These are phyloP conservation scores for Cyanoramphus novaezelandiae DNA, from an alignment of 2,113 vertebrate species.

Conservation along the genomic window DNA sequence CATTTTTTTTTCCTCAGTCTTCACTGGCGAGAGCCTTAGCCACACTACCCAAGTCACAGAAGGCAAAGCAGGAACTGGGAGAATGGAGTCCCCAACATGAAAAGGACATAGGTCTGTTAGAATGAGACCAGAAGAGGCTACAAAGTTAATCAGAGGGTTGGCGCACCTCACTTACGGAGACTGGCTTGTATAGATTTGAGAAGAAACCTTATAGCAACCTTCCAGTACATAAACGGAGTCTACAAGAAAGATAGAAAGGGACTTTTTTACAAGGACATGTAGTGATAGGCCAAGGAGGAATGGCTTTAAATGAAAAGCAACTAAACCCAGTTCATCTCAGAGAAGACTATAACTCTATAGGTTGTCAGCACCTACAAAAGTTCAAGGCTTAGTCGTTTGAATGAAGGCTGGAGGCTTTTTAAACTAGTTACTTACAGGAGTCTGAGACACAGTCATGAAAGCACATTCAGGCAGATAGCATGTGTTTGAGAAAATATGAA, in stretches of 20 bases:
- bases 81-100: not conserved
- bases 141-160: not conserved
- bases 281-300: not conserved
- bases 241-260: not conserved
- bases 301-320: not conserved
- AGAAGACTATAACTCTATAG: not conserved
- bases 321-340: not conserved
- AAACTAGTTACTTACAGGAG: not conserved
- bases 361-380: not conserved
- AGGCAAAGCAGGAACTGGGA: not conserved
- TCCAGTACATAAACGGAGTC: not conserved
- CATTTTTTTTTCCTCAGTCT: not conserved
- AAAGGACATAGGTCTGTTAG: not conserved
- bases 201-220: not conserved
- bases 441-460: rapidly evolving
- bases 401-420: not conserved
- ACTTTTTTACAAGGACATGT: not conserved
- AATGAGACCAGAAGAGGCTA: not conserved
- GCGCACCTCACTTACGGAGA: not conserved
- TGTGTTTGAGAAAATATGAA: not conserved
- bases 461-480: rapidly evolving
- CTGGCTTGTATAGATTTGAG: not conserved
- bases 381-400: not conserved
- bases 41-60: not conserved
- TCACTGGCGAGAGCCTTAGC: not conserved